Base-by-base conservation (phyloP, 2,797 vertebrate species). In the Falco berigora region DNA sequence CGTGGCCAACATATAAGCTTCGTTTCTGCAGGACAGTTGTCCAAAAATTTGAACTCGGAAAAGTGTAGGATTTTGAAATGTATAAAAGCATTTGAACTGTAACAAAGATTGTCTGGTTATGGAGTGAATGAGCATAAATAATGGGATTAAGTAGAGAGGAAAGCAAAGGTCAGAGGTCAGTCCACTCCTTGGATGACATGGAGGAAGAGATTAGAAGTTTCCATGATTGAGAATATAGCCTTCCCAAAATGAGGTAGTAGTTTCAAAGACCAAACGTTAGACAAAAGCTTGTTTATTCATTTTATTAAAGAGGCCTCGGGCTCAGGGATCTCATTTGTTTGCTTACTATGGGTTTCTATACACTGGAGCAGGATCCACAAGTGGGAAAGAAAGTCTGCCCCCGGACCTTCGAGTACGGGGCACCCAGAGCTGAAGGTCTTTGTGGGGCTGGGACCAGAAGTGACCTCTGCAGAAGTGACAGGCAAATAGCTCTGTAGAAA, bases 141-240 rank as follows among this genome's bases (percentile, higher is more conserved):
- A 96, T 92, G 80, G 81, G 90, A 96, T 95, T 96, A 97, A 93
- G 25, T 10, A 78, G 58, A 85, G 58, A 92, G 75, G 83, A 95
- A 97, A 97, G 67, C 49, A 92, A 93, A 97, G 52, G 72, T 85
- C 85, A 93, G 91, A 93, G 67, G 74, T 96, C 82, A 62, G n/a
- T 91, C 74, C 28, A 17, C 59, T 89, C 59, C 93, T 97, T 86
- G 67, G 73, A 66, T 77, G 91, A 92, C n/a, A 52, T 10, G 36
- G 17, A 64, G 40, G 56, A 84, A 86, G 53, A 83, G 23, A 96
- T 87, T 71, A 94, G 90, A 95, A 63, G 6, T 88, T 95, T 97
- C 85, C 75, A 58, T 25, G 32, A 91, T 61, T 83, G 23, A 68
- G 23, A 92, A 59, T 92, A 82, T 12, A 86, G 36, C 7, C 25